Evolutionary conservation across 2,888 invertebrate species (phyloP).

Genomic region (Aleiodes testaceus): DNA sequence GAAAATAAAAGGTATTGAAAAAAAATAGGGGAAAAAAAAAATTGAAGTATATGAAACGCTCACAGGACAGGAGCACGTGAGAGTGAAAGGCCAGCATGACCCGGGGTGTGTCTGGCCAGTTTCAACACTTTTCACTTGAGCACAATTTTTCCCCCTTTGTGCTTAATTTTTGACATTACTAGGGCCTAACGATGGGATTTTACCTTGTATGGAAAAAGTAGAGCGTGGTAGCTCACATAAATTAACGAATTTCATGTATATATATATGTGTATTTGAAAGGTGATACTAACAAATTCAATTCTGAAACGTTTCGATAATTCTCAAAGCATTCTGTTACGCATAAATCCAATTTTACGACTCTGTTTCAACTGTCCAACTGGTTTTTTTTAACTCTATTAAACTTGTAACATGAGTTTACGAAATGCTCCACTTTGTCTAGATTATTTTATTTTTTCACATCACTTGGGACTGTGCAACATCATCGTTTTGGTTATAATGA

Average conservation of each 20-base stretch:
- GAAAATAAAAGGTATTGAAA: neutral
- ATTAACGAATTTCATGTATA: neutral
- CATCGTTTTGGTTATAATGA: neutral
- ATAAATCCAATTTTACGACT: slow-evolving; percentile 19
- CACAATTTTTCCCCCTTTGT: slow-evolving; percentile 36
- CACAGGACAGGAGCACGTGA: slow-evolving; percentile 33
- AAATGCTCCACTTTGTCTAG: slow-evolving; percentile 19
- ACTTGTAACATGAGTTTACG: slow-evolving; percentile 13
- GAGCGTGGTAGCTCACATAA: neutral
- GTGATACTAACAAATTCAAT: slow-evolving; percentile 14
- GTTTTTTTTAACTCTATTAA: neutral
- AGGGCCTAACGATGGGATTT: slow-evolving; percentile 1
- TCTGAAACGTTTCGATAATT: slow-evolving; percentile 17
- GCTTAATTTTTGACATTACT: slow-evolving; percentile 16
- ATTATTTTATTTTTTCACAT: neutral
- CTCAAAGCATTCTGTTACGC: slow-evolving; percentile 4
- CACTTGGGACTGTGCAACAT: too few species aligned
- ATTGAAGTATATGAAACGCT: slow-evolving; percentile 8
- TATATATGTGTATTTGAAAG: neutral
- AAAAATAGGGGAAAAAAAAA: neutral
- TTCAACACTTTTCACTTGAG: slow-evolving; percentile 51
- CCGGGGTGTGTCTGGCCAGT: slow-evolving; percentile 53
- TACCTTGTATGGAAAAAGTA: slow-evolving; percentile 13
- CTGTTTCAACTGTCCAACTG: neutral
- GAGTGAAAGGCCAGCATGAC: slow-evolving; percentile 59